Evolutionary conservation across 2,888 invertebrate species (phyloP), one percentile per base, ranked within the genome.

Genomic region (Scelioninae gen. 2): DNA sequence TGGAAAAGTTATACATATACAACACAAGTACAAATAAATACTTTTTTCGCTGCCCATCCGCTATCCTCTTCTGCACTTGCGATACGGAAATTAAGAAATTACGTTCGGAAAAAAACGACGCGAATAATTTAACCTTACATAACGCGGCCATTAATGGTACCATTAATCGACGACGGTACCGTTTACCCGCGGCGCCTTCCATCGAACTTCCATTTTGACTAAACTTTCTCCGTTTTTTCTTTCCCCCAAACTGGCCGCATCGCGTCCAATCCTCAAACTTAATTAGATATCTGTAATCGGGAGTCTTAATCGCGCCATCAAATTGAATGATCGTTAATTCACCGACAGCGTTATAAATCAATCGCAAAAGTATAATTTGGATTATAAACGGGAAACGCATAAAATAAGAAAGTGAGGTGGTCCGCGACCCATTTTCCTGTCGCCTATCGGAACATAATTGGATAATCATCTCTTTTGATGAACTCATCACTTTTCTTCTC

Each of bases 391-490:
- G 60, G 43, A 67, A 73, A 73, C 50, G 63, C 50, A 37, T 58
- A 22, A 64, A 64, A 63, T 71, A 64, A 58, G 74, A 72, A 75
- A 75, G 71, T 72, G 68, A 74, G 64, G 60, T 64, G 46, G 50
- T 50, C 45, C 60, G 60, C 71, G 73, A 73, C 73, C 71, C 45
- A 71, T 68, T 75, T 68, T 64, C 52, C 60, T 72, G 68, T 69
- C 65, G 65, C 48, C 61, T 60, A 75, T 73, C 61, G 64, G 18
- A 64, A 69, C 60, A 52, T 73, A 76, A 76, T 73, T 76, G 71
- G 64, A 73, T 76, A 73, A 73, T 76, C 71, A n/a, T n/a, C n/a
- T n/a, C n/a, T n/a, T n/a, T n/a, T n/a, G n/a, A n/a, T n/a, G n/a
- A n/a, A n/a, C n/a, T n/a, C n/a, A n/a, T n/a, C n/a, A n/a, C n/a